Percentiles rank a stretch among this genome's conserved stretches.
Evolutionary conservation across 2,113 vertebrate species (phyloP).

Genomic region (Apteryx mantelli): DNA sequence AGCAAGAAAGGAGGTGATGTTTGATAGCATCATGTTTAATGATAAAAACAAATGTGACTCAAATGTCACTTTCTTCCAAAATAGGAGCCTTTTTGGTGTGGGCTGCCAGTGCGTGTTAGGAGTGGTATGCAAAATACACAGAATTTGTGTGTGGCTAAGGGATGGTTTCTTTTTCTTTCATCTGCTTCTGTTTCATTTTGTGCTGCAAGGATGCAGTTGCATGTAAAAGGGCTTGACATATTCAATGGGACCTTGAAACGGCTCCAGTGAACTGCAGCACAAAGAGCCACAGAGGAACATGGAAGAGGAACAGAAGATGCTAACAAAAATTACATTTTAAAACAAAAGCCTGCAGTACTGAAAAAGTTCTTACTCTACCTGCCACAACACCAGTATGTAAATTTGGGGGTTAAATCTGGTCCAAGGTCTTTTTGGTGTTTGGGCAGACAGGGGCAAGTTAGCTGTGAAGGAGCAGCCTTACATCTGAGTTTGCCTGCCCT

Average conservation of each 20-base stretch:
- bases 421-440: not conserved
- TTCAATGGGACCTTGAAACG: not conserved
- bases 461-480: not conserved
- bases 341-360: not conserved
- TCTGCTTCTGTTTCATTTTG: not conserved
- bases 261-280: not conserved
- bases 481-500: not conserved
- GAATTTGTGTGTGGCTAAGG: conserved; percentile 11
- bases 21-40: conserved; percentile 10
- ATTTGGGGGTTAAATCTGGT: not conserved
- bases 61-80: conserved; percentile 64
- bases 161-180: conserved; percentile 44
- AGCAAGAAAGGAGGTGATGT: conserved; percentile 5
- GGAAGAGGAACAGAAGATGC: not conserved
- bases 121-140: conserved; percentile 21
- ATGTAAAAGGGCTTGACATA: not conserved
- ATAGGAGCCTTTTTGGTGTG: conserved; percentile 47
- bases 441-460: not conserved
- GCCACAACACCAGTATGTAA: not conserved
- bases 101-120: not conserved
- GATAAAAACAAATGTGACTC: conserved; percentile 63
- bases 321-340: not conserved
- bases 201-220: not conserved
- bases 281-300: not conserved
- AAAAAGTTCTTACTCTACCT: not conserved